These are phyloP conservation scores for Nesometra sesokonis DNA, from an alignment of 35 echinoderm and acorn worm species.

Conservation along the genomic window DNA sequence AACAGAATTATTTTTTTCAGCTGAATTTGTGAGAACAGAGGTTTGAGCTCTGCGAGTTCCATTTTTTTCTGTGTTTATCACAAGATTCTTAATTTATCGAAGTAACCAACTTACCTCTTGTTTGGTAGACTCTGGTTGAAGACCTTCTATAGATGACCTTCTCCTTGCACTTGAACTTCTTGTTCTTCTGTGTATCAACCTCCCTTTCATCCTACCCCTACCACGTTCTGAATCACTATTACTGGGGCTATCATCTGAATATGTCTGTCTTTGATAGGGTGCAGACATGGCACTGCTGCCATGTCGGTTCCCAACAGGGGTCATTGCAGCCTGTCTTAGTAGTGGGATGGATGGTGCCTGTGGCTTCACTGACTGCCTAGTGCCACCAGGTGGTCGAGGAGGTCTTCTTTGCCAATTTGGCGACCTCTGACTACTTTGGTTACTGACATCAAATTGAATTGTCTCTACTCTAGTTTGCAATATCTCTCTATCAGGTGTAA, in stretches of 20 bases:
- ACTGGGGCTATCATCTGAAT: conserved; percentile 9
- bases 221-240: conserved; percentile 10
- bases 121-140: conserved; percentile 25
- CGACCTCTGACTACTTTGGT: background rate
- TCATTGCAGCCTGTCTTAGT: conserved; percentile 37
- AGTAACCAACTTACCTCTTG: conserved; percentile 16
- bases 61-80: background rate
- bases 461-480: background rate
- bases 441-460: background rate
- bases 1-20: no score
- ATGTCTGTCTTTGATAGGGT: background rate
- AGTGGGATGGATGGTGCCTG: conserved; percentile 52
- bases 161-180: conserved; percentile 43
- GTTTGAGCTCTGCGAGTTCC: background rate
- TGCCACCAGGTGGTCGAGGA: background rate
- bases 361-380: background rate
- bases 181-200: background rate
- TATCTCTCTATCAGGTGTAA: background rate
- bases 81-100: background rate
- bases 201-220: background rate
- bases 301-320: conserved; percentile 25
- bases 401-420: background rate
- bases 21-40: background rate
- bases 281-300: conserved; percentile 26
- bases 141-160: conserved; percentile 3